These are phyloP conservation scores for Dromococcyx pavoninus DNA, from an alignment of 2,797 vertebrate species.

Conservation along the genomic window DNA sequence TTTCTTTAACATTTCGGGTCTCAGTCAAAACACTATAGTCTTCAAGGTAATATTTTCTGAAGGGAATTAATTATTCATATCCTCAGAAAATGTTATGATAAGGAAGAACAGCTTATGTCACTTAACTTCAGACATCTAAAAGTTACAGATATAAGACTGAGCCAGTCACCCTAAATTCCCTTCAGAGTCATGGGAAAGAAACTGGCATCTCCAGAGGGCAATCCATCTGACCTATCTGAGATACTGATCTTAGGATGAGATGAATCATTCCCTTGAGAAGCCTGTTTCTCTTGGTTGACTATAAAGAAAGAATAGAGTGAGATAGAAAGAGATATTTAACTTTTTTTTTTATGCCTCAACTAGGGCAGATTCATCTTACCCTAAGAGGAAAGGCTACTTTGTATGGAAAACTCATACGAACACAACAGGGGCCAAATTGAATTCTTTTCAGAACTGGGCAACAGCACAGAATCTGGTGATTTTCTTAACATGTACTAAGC, in stretches of 20 bases:
- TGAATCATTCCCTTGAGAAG: neutral
- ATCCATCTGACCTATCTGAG: conserved; percentile 17
- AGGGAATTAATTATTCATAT: conserved; percentile 39
- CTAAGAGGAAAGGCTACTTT: neutral
- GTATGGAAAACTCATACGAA: neutral
- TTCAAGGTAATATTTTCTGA: conserved; percentile 38
- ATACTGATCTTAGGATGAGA: neutral
- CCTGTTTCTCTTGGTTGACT: neutral
- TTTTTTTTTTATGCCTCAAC: neutral
- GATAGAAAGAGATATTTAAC: neutral
- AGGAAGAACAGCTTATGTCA: conserved; percentile 25
- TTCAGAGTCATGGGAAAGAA: conserved; percentile 13
- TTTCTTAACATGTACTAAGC: neutral
- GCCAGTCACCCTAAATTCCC: neutral
- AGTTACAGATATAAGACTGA: neutral
- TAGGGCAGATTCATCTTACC: neutral
- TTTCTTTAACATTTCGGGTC: conserved; percentile 12
- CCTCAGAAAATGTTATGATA: conserved; percentile 13
- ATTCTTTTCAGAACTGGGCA: neutral
- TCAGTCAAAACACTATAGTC: conserved; percentile 8
- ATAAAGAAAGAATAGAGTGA: neutral
- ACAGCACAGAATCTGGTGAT: neutral
- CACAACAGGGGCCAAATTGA: neutral
- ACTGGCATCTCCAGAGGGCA: neutral
- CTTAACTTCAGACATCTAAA: conserved; percentile 3